Evolutionary conservation across 2,797 vertebrate genomes (phyloP).

Genomic region (Aldrovandia affinis): DNA sequence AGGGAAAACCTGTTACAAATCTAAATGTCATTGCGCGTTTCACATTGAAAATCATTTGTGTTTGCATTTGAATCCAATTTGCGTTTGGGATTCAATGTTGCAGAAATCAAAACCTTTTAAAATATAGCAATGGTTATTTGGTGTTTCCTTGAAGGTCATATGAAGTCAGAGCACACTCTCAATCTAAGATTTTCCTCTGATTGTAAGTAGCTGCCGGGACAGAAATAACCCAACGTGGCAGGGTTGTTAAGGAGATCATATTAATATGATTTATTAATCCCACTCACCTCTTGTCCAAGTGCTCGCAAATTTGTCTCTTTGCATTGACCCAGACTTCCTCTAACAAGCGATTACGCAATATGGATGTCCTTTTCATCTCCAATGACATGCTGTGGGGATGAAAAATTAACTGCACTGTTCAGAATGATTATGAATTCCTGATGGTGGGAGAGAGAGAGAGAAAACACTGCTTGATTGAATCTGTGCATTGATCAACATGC

Average conservation of each 20-base stretch:
- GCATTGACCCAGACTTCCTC: constrained; percentile 48
- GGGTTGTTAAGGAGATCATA: constrained; percentile 50
- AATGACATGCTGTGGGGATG: constrained; percentile 65
- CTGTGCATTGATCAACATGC: neutral
- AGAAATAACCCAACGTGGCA: constrained; percentile 26
- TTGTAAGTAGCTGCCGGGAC: neutral
- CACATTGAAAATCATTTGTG: neutral
- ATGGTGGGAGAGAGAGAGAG: constrained; percentile 9
- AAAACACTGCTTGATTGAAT: neutral
- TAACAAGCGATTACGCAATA: constrained; percentile 59
- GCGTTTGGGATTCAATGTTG: neutral
- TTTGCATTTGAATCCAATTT: neutral
- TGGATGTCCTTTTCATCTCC: constrained; percentile 69
- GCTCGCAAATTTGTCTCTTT: constrained; percentile 50
- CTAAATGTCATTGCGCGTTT: neutral
- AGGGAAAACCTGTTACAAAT: neutral
- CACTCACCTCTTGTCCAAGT: constrained; percentile 48
- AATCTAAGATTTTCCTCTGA: neutral
- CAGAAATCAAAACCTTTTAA: neutral
- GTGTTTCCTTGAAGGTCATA: neutral
- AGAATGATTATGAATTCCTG: constrained; percentile 67
- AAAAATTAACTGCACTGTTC: constrained; percentile 70
- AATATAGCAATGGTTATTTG: too few relatives aligned
- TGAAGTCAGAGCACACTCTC: neutral
- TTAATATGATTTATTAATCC: constrained; percentile 67